Conservation (phyloP, 2,797 vertebrate genomes). For the Poeciliopsis turneri region DNA sequence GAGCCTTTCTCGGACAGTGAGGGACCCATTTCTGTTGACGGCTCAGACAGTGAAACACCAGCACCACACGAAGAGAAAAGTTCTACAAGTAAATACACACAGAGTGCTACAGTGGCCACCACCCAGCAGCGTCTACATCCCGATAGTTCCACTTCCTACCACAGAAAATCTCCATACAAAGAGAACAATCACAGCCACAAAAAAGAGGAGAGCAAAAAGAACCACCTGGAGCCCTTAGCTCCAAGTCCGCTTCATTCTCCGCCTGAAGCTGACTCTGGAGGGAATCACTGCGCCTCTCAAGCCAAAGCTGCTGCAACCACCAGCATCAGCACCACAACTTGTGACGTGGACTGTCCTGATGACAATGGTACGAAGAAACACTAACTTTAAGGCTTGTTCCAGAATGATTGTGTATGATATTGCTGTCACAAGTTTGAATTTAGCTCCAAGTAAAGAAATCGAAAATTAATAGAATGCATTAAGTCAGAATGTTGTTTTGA, state of each 20-base stretch:
- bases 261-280: constrained; percentile 64
- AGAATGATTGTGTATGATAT: background rate
- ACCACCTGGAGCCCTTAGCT: constrained; percentile 84
- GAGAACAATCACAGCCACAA: constrained; percentile 90
- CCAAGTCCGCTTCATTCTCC: constrained; percentile 78
- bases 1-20: constrained; percentile 98
- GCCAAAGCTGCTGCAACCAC: constrained; percentile 75
- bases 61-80: constrained; percentile 64
- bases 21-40: constrained; percentile 95
- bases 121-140: constrained; percentile 72
- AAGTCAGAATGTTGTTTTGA: background rate
- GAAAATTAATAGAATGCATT: background rate
- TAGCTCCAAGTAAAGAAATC: background rate
- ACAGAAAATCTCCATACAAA: constrained; percentile 94
- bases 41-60: constrained; percentile 89
- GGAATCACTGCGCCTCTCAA: constrained; percentile 82
- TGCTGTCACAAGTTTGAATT: background rate
- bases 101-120: constrained; percentile 33
- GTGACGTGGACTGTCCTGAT: constrained; percentile 80
- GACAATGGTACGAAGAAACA: constrained; percentile 83
- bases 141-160: constrained; percentile 80
- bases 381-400: background rate
- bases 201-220: constrained; percentile 93
- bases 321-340: constrained; percentile 79
- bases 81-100: constrained; percentile 62